Evolutionary conservation across 1,140 invertebrate genomes (phyloP).

Genomic region (Periplaneta americana): DNA sequence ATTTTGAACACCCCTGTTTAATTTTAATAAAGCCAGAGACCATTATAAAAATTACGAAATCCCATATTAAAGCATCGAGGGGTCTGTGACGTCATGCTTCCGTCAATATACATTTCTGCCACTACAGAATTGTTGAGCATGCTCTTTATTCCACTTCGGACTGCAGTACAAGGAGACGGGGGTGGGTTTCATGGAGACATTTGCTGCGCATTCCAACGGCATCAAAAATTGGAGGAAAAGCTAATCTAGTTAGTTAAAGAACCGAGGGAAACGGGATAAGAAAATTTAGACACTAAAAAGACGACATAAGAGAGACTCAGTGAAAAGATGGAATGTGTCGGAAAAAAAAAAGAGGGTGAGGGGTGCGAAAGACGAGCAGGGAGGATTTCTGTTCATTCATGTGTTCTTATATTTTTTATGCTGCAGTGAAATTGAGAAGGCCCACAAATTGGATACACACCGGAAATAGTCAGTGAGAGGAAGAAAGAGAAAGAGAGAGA

Average conservation of each 20-base stretch:
- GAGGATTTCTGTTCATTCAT: background rate
- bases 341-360: background rate
- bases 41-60: too few species aligned
- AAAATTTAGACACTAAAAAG: background rate
- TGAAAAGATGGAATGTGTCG: too few species aligned
- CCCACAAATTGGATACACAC: constrained; percentile 8
- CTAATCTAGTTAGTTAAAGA: background rate
- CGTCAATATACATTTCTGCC: too few species aligned
- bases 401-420: background rate
- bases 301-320: too few species aligned
- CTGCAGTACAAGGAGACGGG: background rate
- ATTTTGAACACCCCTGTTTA: too few species aligned
- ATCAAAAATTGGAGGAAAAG: background rate
- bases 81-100: too few species aligned
- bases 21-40: too few species aligned
- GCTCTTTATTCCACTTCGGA: background rate
- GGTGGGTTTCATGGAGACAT: background rate
- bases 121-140: too few species aligned
- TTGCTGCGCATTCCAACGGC: background rate
- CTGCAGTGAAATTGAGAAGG: background rate
- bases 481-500: too few species aligned
- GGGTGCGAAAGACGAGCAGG: background rate
- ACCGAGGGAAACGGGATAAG: background rate
- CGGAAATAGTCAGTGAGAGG: too few species aligned
- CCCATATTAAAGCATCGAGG: too few species aligned